Conservation (phyloP, 1,140 invertebrate genomes). For the Dryas iulia region DNA sequence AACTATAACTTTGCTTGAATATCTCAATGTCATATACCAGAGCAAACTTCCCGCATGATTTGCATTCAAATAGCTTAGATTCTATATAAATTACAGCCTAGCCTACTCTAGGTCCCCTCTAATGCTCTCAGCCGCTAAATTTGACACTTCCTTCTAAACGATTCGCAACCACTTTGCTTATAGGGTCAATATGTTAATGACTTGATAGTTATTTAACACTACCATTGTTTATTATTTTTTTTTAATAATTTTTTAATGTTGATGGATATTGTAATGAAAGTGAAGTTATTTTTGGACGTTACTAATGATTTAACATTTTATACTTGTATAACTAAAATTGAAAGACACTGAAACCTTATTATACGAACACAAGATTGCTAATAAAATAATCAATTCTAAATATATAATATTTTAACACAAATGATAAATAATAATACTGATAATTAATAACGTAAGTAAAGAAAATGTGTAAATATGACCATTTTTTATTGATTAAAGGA, state of each 20-base stretch:
- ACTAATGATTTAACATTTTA: too few relatives aligned
- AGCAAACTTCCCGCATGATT: constrained; percentile 9
- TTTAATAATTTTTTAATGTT: background rate
- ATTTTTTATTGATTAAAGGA: too few relatives aligned
- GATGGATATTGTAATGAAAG: too few relatives aligned
- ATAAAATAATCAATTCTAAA: too few relatives aligned
- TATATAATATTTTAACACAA: too few relatives aligned
- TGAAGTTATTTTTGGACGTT: too few relatives aligned
- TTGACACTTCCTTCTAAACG: constrained; percentile 32
- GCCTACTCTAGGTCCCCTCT: constrained; percentile 20
- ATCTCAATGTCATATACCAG: constrained; percentile 1
- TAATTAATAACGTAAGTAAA: too few relatives aligned
- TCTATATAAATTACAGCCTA: constrained; percentile 15
- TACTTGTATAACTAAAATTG: too few relatives aligned
- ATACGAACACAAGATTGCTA: too few relatives aligned
- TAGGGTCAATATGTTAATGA: constrained; percentile 7
- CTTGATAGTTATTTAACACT: background rate
- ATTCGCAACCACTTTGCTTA: constrained; percentile 21
- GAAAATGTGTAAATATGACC: too few relatives aligned
- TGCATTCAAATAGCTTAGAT: constrained; percentile 21
- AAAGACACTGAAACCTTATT: too few relatives aligned
- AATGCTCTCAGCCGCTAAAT: constrained; percentile 21
- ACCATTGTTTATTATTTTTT: background rate
- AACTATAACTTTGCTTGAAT: background rate
- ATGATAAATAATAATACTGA: too few relatives aligned